Evolutionary conservation across 2,888 invertebrate species (phyloP).

Genomic region (Chirona hameri): DNA sequence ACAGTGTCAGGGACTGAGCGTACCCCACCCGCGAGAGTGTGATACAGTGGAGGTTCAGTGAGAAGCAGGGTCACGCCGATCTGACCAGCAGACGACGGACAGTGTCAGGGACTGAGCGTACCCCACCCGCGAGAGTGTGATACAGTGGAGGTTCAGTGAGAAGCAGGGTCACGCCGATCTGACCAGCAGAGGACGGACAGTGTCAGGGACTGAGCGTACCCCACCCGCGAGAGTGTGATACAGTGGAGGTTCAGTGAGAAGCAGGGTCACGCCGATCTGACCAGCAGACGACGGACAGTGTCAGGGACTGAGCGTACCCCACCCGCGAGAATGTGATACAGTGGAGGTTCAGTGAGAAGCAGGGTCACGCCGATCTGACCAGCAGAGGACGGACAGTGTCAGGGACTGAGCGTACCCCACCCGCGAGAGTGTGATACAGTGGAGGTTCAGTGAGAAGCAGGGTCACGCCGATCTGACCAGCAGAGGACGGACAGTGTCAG

Average conservation of each 20-base stretch:
- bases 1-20: too few species aligned
- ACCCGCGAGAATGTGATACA: too few species aligned
- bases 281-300: constrained; percentile 56
- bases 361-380: constrained; percentile 67
- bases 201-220: too few species aligned
- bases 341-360: constrained; percentile 37
- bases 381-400: constrained; percentile 52
- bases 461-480: constrained; percentile 68
- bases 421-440: too few species aligned
- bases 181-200: constrained; percentile 57
- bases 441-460: constrained; percentile 47
- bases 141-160: constrained; percentile 35
- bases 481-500: constrained; percentile 46
- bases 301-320: too few species aligned
- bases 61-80: constrained; percentile 61
- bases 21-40: too few species aligned
- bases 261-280: constrained; percentile 63
- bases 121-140: too few species aligned
- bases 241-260: constrained; percentile 37
- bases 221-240: too few species aligned
- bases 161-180: constrained; percentile 63
- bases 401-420: too few species aligned
- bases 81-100: constrained; percentile 59
- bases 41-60: constrained; percentile 29
- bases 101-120: too few species aligned